Conservation (phyloP, 2,888 invertebrate genomes). For the Eremobia ochroleuca region DNA sequence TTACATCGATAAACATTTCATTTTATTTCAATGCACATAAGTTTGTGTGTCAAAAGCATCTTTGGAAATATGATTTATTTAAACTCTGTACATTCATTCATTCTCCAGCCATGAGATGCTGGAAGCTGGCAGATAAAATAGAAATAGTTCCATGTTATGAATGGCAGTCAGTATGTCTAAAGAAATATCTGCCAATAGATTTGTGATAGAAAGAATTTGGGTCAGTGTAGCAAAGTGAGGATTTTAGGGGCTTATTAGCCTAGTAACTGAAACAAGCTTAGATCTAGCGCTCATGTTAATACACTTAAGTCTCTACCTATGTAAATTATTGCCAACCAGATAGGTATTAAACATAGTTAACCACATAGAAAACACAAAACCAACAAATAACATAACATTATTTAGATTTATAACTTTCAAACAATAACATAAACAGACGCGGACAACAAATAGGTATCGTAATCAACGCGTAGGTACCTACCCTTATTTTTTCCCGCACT, state of each 20-base stretch:
- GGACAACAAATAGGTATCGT: constrained; percentile 19
- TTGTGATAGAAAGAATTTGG: too few relatives aligned
- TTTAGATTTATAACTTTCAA: constrained; percentile 10
- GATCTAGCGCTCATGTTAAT: background rate
- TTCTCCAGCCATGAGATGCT: background rate
- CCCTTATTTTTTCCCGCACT: constrained; percentile 88
- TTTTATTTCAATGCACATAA: too few relatives aligned
- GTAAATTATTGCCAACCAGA: background rate
- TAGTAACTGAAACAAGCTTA: background rate
- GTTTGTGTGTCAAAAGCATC: background rate
- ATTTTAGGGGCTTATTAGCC: background rate
- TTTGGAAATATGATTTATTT: background rate
- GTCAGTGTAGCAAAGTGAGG: background rate
- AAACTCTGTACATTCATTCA: background rate
- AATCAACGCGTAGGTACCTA: constrained; percentile 61
- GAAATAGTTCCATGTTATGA: background rate
- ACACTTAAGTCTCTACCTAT: background rate
- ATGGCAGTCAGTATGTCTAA: background rate
- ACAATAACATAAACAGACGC: constrained; percentile 37
- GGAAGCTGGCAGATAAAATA: background rate
- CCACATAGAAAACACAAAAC: background rate
- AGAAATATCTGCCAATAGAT: background rate
- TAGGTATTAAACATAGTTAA: background rate
- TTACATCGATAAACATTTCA: too few relatives aligned
- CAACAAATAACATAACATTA: constrained; percentile 1